These are phyloP conservation scores for Glaucomys volans DNA, from an alignment of 2,113 vertebrate genomes.

Conservation along the genomic window DNA sequence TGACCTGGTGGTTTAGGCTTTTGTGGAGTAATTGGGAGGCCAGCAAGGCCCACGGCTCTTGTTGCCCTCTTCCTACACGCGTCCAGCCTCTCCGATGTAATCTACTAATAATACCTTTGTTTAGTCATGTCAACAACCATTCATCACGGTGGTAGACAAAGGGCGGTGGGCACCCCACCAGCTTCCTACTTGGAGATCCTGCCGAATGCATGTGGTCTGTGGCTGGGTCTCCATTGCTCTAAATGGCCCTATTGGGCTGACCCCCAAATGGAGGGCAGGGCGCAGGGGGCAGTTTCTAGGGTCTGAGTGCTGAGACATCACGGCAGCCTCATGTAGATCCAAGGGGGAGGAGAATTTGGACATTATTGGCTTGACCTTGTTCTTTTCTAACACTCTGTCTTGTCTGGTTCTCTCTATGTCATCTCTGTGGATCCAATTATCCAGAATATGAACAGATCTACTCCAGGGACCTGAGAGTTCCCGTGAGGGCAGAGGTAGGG, in stretches of 20 bases:
- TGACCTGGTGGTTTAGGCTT: constrained; percentile 88
- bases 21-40: constrained; percentile 92
- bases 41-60: constrained; percentile 85
- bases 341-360: neutral
- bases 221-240: neutral
- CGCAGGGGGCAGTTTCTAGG: rapidly evolving
- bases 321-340: neutral
- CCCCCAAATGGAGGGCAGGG: neutral
- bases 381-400: neutral
- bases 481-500: neutral
- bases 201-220: neutral
- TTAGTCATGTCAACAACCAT: constrained; percentile 90
- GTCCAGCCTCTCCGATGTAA: constrained; percentile 85
- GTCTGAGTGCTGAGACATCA: no score
- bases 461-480: neutral
- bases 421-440: neutral
- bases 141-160: constrained; percentile 81
- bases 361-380: neutral
- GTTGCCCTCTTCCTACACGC: constrained; percentile 83
- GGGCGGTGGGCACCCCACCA: constrained; percentile 47
- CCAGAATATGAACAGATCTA: neutral
- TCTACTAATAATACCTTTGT: constrained; percentile 91
- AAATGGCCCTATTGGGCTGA: rapidly evolving
- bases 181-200: constrained; percentile 32
- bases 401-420: neutral